A percentile compares a stretch with the other conserved stretches of the same genome.
Evolutionary conservation across 64 coral and sea anemone species (phyloP).

Genomic region (Porites lutea): DNA sequence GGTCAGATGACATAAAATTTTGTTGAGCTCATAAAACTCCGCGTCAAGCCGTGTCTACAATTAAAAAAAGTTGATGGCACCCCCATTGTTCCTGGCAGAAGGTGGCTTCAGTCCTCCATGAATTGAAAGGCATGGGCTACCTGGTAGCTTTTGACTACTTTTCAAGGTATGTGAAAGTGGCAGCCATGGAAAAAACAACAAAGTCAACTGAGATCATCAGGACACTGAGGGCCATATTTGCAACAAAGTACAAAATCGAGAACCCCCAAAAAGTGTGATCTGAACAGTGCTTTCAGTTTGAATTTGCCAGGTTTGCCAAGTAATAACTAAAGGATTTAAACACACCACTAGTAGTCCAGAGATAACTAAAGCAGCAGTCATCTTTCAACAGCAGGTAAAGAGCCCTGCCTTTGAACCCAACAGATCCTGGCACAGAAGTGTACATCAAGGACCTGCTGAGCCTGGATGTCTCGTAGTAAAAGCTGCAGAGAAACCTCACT

Average conservation of each 20-base stretch:
- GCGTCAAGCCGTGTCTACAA: conserved; percentile 10
- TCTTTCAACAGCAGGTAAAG: conserved; percentile 36
- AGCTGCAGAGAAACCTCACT: conserved; percentile 44
- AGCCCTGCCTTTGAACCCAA: neutral
- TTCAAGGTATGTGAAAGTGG: no score
- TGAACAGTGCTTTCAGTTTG: neutral
- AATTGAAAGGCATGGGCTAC: no score
- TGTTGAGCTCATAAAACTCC: no score
- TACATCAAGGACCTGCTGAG: conserved; percentile 29
- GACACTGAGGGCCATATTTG: neutral
- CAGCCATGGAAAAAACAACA: no score
- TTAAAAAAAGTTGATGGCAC: neutral
- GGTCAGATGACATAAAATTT: no score
- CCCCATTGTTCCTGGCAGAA: neutral
- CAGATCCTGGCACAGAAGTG: conserved; percentile 48
- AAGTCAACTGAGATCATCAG: neutral
- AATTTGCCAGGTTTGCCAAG: conserved; percentile 6
- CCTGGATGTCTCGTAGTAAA: neutral
- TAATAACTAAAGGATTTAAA: neutral
- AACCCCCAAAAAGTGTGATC: neutral
- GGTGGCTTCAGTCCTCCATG: no score
- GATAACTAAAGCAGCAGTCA: neutral
- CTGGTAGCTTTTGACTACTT: no score
- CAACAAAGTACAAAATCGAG: neutral
- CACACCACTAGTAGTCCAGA: neutral